Evolutionary conservation across 2,113 vertebrate species (phyloP).

Genomic region (Tyrannus savana): DNA sequence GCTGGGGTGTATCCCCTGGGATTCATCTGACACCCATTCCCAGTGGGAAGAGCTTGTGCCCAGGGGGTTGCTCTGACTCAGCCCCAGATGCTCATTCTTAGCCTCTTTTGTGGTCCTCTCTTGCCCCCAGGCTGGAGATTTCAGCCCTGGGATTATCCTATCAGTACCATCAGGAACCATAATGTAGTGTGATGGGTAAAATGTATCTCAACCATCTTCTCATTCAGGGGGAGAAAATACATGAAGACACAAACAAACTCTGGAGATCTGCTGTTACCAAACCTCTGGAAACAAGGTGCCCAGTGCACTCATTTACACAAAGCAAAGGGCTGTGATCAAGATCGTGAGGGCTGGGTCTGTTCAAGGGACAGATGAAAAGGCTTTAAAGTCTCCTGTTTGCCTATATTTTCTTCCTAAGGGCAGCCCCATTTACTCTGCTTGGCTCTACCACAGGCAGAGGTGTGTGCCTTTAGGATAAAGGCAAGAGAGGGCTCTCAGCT

Average conservation of each 20-base stretch:
- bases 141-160: background rate
- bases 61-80: background rate
- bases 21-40: background rate
- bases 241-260: background rate
- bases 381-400: background rate
- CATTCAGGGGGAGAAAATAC: background rate
- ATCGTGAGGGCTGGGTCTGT: background rate
- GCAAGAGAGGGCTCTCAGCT: background rate
- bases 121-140: background rate
- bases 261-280: background rate
- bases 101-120: background rate
- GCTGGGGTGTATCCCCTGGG: background rate
- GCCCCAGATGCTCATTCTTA: background rate
- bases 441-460: background rate
- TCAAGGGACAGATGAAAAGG: background rate
- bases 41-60: fast-evolving
- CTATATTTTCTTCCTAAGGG: background rate
- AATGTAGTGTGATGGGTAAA: fast-evolving
- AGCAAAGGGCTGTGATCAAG: background rate
- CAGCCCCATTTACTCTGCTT: fast-evolving
- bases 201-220: background rate
- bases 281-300: background rate
- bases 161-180: background rate
- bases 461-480: background rate
- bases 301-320: background rate